Evolutionary conservation across 2,113 vertebrate genomes (phyloP).

Genomic region (Parotia lawesii): DNA sequence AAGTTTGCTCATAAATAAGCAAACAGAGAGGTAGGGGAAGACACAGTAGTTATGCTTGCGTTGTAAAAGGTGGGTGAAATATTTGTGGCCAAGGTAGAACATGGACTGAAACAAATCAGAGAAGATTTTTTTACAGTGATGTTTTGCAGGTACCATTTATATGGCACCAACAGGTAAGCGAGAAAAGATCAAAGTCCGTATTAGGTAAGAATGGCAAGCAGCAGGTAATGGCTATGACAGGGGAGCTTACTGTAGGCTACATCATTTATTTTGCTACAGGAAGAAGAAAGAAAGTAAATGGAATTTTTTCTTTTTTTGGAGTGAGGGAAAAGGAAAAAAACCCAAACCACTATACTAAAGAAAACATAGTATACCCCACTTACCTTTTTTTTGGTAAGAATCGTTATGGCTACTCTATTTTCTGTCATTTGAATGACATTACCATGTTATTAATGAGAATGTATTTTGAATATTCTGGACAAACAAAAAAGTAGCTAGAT

Average conservation of each 20-base stretch:
- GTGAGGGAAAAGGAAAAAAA: rapidly evolving
- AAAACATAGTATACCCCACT: neutral
- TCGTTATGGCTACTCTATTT: neutral
- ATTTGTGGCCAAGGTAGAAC: neutral
- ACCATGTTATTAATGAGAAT: neutral
- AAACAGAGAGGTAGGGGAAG: neutral
- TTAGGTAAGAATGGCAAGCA: neutral
- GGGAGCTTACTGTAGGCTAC: neutral
- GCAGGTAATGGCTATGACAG: neutral
- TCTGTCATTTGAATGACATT: neutral
- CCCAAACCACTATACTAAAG: rapidly evolving
- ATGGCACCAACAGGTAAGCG: neutral
- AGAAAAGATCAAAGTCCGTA: neutral
- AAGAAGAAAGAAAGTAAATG: neutral
- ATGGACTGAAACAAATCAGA: neutral
- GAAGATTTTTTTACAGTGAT: neutral
- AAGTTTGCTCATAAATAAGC: neutral
- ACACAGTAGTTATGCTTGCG: neutral
- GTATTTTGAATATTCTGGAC: neutral
- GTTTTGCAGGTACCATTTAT: neutral
- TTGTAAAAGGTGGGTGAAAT: neutral
- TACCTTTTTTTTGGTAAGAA: neutral
- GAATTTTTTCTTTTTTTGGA: neutral
- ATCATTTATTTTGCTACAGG: neutral
- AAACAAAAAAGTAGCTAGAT: neutral